A percentile compares a stretch with the other conserved stretches of the same genome.
Evolutionary conservation across 2,113 vertebrate genomes (phyloP).

Genomic region (Todiramphus chloris): DNA sequence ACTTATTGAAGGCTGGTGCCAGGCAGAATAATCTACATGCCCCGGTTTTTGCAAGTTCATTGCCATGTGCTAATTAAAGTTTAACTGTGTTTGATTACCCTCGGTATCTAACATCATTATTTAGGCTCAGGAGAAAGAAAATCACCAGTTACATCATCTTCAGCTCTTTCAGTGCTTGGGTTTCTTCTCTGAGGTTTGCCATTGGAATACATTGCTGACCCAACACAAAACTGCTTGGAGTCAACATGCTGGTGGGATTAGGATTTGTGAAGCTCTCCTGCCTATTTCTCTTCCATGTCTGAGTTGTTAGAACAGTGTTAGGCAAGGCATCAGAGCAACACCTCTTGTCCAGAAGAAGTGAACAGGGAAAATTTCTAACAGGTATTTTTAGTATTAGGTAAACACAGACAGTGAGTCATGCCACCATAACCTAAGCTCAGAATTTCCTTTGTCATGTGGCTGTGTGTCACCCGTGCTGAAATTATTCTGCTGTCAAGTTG

Average conservation of each 20-base stretch:
- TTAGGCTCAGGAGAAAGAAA: not conserved
- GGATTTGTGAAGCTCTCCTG: not conserved
- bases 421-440: not conserved
- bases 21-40: not conserved
- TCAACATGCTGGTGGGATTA: not conserved
- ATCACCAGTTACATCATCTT: not conserved
- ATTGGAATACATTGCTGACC: not conserved
- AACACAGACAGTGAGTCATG: conserved; percentile 36
- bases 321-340: not conserved
- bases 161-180: not conserved
- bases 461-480: not conserved
- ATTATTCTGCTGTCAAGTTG: not conserved
- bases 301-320: not conserved
- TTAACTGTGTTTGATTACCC: not conserved
- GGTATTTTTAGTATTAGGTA: conserved; percentile 2
- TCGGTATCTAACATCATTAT: not conserved
- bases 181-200: not conserved
- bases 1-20: not conserved
- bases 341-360: not conserved
- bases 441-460: conserved; percentile 24
- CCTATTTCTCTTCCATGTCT: not conserved
- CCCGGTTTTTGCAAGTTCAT: not conserved
- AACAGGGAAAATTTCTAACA: not conserved
- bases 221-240: not conserved
- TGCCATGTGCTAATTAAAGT: not conserved